Conservation (phyloP, 2,888 invertebrate genomes). For the Noctuana brunneofusca region DNA sequence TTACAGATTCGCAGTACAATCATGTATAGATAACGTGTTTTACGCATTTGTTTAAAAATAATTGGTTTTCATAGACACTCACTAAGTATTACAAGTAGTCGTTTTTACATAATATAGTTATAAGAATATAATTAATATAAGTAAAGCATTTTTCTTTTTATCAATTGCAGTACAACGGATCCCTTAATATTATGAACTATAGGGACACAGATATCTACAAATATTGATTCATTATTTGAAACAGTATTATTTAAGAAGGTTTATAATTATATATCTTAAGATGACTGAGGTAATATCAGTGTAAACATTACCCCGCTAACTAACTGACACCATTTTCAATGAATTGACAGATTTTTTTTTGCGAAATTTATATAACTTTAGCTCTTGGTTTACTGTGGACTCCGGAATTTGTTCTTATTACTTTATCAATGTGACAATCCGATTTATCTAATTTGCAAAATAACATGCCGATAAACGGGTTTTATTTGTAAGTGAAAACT, state of each 20-base stretch:
- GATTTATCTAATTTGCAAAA: not conserved
- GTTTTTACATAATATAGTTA: slow-evolving; percentile 80
- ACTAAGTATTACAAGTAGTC: slow-evolving; percentile 74
- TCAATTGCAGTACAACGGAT: slow-evolving; percentile 75
- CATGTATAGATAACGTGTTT: slow-evolving; percentile 65
- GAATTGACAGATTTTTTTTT: slow-evolving; percentile 79
- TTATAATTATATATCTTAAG: slow-evolving; percentile 58
- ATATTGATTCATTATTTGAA: slow-evolving; percentile 64
- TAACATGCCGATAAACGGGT: not conserved
- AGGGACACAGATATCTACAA: slow-evolving; percentile 77
- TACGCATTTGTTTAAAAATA: slow-evolving; percentile 65
- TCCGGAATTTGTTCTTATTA: slow-evolving; percentile 36
- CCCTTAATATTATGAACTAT: slow-evolving; percentile 58
- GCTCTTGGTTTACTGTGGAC: slow-evolving; percentile 62
- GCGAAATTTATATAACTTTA: slow-evolving; percentile 56
- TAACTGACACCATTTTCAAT: slow-evolving; percentile 77
- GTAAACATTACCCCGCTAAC: slow-evolving; percentile 59
- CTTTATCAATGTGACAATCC: not conserved
- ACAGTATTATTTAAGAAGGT: slow-evolving; percentile 67
- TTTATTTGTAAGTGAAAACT: not conserved
- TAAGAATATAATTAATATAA: slow-evolving; percentile 81
- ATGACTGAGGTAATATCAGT: slow-evolving; percentile 60
- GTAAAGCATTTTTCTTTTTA: slow-evolving; percentile 81
- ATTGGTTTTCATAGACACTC: slow-evolving; percentile 77
- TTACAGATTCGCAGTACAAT: slow-evolving; percentile 54